phyloP scores from a whole-genome alignment of 2,888 invertebrate genomes.

The Vesta saturnalis region DNA sequence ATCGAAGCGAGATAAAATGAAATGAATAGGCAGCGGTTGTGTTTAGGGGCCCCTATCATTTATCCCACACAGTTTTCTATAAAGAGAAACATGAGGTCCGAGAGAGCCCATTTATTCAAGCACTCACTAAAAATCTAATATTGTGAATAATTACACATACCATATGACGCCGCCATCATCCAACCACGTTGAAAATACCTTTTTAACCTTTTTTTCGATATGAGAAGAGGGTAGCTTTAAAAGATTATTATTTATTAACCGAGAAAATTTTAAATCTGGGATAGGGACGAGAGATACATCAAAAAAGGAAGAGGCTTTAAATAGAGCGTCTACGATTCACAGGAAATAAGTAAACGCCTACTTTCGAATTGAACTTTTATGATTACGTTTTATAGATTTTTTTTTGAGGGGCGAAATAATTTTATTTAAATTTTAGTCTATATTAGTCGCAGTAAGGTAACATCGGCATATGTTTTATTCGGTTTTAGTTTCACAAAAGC shows the following conservation, averaged over 20 bases:
- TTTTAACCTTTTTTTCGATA: conserved; percentile 22
- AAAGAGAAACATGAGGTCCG: conserved; percentile 34
- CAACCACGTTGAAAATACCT: conserved; percentile 7
- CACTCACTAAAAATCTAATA: conserved; percentile 31
- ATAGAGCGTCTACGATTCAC: not conserved
- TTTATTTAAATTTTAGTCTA: not conserved
- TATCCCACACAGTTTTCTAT: conserved; percentile 22
- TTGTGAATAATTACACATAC: conserved; percentile 29
- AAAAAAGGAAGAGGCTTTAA: conserved; percentile 12
- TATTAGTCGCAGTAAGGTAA: not conserved
- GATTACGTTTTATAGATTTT: conserved; percentile 12
- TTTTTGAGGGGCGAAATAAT: not conserved
- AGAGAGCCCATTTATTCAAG: conserved; percentile 27
- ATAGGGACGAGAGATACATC: not conserved
- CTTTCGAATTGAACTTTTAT: conserved; percentile 16
- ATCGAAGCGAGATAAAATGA: conserved; percentile 30
- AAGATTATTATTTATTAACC: conserved; percentile 33
- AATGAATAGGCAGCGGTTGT: conserved; percentile 34
- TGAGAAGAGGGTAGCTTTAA: conserved; percentile 14
- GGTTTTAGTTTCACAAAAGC: not conserved
- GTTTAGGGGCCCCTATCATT: conserved; percentile 31
- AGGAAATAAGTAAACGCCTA: conserved; percentile 13
- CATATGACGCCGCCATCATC: conserved; percentile 17
- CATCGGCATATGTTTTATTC: not conserved
- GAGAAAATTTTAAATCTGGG: conserved; percentile 23